Evolutionary conservation across 1,140 invertebrate species (phyloP), one percentile per base, ranked within the genome.

Genomic region (Glossosoma conforme): DNA sequence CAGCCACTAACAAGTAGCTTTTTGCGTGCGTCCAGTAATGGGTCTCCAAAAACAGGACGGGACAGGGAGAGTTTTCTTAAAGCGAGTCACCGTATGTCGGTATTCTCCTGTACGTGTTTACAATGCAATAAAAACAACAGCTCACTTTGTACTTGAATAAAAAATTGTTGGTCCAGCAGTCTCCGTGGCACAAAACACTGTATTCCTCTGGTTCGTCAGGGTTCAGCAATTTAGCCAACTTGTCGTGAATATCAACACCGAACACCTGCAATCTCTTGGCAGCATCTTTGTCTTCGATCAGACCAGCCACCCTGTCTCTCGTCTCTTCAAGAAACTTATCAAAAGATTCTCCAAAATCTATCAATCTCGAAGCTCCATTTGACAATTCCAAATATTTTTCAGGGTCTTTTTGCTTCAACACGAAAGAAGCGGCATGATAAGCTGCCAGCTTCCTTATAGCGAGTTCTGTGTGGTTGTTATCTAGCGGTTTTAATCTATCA

Each of bases 81-180:
- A n/a, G n/a, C n/a, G n/a, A n/a, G n/a, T n/a, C n/a, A n/a, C n/a
- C n/a, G n/a, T n/a, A n/a, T n/a, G n/a, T n/a, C n/a, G n/a, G n/a
- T n/a, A n/a, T n/a, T n/a, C n/a, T n/a, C n/a, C n/a, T n/a, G n/a
- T n/a, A n/a, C n/a, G n/a, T n/a, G n/a, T n/a, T n/a, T n/a, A n/a
- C n/a, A n/a, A n/a, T n/a, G n/a, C n/a, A n/a, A n/a, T n/a, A n/a
- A n/a, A n/a, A 38, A 9, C 9, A 45, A 20, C 2, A 25, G 25
- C 46, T 56, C 48, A 61, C 60, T 44, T 67, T 50, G n/a, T 70
- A 66, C 44, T 66, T 67, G 58, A 73, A 80, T 41, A 79, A 54
- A 14, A 79, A 64, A 48, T 79, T 79, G 48, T 78, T 79, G 25
- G 66, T 69, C 69, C 74, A 77, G 54, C 74, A 77, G 52, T 79